Evolutionary conservation across 2,113 vertebrate genomes (phyloP).

Genomic region (Ursus arctos): DNA sequence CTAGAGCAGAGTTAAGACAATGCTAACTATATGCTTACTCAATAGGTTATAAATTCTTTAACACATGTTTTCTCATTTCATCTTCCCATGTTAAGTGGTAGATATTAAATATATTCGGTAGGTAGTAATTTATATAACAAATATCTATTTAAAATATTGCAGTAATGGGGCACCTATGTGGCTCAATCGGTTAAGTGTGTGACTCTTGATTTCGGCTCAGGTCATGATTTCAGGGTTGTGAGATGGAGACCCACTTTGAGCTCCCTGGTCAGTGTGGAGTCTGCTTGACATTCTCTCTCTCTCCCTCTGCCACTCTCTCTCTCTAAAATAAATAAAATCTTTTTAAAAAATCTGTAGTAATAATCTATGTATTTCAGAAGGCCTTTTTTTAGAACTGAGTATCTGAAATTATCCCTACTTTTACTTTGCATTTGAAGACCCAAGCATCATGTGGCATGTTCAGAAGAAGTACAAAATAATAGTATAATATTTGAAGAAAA

Average conservation of each 20-base stretch:
- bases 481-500: neutral
- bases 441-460: neutral
- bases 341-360: neutral
- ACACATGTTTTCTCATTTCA: neutral
- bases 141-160: neutral
- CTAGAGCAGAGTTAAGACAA: neutral
- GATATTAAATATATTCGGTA: neutral
- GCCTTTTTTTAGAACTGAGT: neutral
- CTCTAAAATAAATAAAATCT: neutral
- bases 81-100: neutral
- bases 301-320: neutral
- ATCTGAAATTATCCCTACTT: neutral
- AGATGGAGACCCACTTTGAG: neutral
- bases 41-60: neutral
- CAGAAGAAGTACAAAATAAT: neutral
- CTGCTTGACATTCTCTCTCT: neutral
- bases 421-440: neutral
- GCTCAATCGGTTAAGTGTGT: neutral
- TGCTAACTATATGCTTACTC: neutral
- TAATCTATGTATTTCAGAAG: neutral
- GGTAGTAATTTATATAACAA: neutral
- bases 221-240: neutral
- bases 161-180: neutral
- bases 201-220: neutral
- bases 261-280: neutral